A percentile compares a stretch with the other conserved stretches of the same genome.
phyloP scores from a whole-genome alignment of 2,797 vertebrate genomes.

The Ceryle rudis region DNA sequence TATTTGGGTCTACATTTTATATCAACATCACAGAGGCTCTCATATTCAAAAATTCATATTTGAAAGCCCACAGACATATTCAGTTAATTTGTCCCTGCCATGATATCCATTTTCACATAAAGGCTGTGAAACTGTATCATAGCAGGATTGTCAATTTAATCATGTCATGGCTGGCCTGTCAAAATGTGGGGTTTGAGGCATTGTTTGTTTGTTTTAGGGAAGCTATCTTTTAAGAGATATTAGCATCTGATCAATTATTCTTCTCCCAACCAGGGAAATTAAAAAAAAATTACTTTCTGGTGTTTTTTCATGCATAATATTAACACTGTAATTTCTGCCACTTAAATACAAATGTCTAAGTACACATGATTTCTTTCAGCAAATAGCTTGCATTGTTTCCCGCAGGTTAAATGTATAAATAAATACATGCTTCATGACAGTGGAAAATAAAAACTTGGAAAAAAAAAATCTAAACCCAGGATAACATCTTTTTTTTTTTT shows the following conservation, averaged over 20 bases:
- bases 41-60: not conserved
- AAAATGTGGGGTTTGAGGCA: not conserved
- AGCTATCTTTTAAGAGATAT: not conserved
- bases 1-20: not conserved
- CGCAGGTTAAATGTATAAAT: not conserved
- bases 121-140: not conserved
- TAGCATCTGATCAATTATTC: not conserved
- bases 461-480: not conserved
- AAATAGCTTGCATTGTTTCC: not conserved
- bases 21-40: not conserved
- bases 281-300: not conserved
- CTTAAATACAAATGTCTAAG: not conserved
- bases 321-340: not conserved
- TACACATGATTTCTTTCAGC: not conserved
- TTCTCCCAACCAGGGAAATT: not conserved
- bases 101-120: not conserved
- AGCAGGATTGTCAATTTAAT: not conserved
- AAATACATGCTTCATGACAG: not conserved
- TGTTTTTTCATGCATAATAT: not conserved
- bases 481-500: not conserved
- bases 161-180: not conserved
- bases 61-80: not conserved
- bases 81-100: not conserved
- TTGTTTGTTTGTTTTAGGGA: fast-evolving
- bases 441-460: not conserved